Conservation (phyloP, 2,113 vertebrate species). For the Eulemur macaco region DNA sequence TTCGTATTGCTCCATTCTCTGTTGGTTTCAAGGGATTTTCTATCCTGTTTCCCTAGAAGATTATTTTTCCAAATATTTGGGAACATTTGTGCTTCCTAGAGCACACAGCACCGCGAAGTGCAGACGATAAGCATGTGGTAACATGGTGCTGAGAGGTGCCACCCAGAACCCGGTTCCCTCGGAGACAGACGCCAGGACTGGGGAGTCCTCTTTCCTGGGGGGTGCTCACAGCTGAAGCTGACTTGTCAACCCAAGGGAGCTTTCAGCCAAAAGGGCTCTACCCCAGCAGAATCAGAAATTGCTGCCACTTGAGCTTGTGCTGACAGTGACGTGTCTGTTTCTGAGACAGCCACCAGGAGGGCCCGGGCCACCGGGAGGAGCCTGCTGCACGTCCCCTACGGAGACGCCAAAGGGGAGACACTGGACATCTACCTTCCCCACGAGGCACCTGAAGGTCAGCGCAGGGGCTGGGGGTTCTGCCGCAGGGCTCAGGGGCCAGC, state of each 20-base stretch:
- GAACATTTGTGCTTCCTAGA: neutral
- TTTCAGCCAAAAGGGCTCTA: neutral
- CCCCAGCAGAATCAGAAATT: fast-evolving
- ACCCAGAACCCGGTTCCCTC: fast-evolving
- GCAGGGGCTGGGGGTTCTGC: neutral
- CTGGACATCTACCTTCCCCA: conserved; percentile 92
- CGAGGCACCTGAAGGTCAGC: conserved; percentile 82
- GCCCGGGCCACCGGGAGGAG: conserved; percentile 82
- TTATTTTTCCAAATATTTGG: neutral
- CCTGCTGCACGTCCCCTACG: conserved; percentile 89
- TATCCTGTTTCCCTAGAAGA: neutral
- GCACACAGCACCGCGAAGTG: fast-evolving
- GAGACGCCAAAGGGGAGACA: conserved; percentile 86
- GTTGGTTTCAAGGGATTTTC: neutral
- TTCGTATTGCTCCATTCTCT: too few relatives aligned
- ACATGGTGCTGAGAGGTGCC: fast-evolving
- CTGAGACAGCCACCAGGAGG: conserved; percentile 85
- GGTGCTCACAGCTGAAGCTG: neutral
- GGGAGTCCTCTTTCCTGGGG: neutral
- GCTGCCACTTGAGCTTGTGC: neutral
- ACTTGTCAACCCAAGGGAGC: fast-evolving
- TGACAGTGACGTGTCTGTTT: neutral
- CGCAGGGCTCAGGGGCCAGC: fast-evolving
- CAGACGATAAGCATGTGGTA: fast-evolving
- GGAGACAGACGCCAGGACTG: fast-evolving